A percentile compares a stretch with the other conserved stretches of the same genome.
Conservation (phyloP, 2,888 invertebrate genomes). For the Pilophorus perplexus region DNA sequence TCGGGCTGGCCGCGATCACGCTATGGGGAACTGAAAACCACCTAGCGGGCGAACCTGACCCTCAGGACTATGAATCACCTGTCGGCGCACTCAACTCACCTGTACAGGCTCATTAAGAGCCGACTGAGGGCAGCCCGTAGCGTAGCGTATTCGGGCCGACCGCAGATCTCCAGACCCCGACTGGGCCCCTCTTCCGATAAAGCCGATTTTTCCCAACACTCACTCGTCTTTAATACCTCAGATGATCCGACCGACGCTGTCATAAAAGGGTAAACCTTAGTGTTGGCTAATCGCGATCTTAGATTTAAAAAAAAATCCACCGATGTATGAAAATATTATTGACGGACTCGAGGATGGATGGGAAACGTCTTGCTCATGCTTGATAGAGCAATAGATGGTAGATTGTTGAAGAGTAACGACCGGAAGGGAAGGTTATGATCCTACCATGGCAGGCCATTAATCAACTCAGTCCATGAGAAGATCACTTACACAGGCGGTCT, state of each 20-base stretch:
- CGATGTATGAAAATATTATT: neutral
- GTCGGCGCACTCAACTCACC: slow-evolving; percentile 37
- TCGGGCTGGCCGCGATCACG: slow-evolving; percentile 13
- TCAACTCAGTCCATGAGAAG: no score
- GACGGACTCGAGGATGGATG: slow-evolving; percentile 8
- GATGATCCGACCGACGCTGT: neutral
- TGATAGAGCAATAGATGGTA: no score
- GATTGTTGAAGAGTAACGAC: slow-evolving; percentile 18
- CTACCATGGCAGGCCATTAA: slow-evolving; percentile 27
- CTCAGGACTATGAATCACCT: slow-evolving; percentile 38
- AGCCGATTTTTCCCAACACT: no score
- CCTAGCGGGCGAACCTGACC: slow-evolving; percentile 35
- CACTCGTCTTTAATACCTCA: neutral
- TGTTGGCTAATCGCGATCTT: no score
- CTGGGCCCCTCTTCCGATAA: no score
- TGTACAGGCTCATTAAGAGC: slow-evolving; percentile 37
- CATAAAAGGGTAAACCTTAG: neutral
- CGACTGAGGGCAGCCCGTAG: slow-evolving; percentile 4
- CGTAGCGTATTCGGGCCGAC: neutral
- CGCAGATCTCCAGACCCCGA: neutral
- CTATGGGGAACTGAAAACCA: slow-evolving; percentile 13
- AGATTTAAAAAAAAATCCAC: no score
- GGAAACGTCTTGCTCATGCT: slow-evolving; percentile 3
- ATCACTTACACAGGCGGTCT: no score
- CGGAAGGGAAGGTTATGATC: slow-evolving; percentile 21